These are phyloP conservation scores for Hippocampus comes DNA, from an alignment of 2,113 vertebrate species.

Conservation along the genomic window DNA sequence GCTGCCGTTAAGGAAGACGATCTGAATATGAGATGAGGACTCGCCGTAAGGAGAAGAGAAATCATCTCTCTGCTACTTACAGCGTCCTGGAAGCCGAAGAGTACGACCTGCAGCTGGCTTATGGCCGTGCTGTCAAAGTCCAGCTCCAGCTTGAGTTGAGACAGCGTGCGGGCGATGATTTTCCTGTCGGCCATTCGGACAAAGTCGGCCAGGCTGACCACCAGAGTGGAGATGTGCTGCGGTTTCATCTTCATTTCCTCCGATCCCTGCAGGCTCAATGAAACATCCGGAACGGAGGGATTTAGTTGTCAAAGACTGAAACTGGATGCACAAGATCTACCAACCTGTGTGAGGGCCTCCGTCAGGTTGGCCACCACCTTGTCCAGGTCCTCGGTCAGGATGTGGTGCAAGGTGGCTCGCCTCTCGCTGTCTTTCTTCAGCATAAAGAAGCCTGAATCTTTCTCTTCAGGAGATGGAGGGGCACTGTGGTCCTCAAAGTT, in stretches of 20 bases:
- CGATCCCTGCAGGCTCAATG: slow-evolving; percentile 71
- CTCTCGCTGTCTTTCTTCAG: slow-evolving; percentile 95
- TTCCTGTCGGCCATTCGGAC: slow-evolving; percentile 92
- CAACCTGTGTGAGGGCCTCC: slow-evolving; percentile 88
- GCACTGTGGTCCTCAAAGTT: slow-evolving; percentile 98
- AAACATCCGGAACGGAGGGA: not conserved
- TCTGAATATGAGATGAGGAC: not conserved
- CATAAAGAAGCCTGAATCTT: slow-evolving; percentile 95
- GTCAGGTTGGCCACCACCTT: slow-evolving; percentile 89
- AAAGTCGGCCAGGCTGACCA: slow-evolving; percentile 88
- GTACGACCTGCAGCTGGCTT: slow-evolving; percentile 91
- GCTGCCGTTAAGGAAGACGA: slow-evolving; percentile 9
- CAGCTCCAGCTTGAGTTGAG: slow-evolving; percentile 91
- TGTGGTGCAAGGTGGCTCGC: slow-evolving; percentile 89
- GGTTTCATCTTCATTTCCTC: slow-evolving; percentile 86
- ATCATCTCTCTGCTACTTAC: slow-evolving; percentile 71
- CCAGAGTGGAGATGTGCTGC: slow-evolving; percentile 87
- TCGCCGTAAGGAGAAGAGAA: not conserved
- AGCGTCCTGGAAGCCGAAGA: slow-evolving; percentile 95
- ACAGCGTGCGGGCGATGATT: slow-evolving; percentile 88
- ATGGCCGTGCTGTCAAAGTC: slow-evolving; percentile 96
- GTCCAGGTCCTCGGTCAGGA: slow-evolving; percentile 90
- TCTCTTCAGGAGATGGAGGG: slow-evolving; percentile 95
- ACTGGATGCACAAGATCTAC: too few species aligned
- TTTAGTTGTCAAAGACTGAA: not conserved